Percentiles rank a stretch among this genome's conserved stretches.
phyloP scores from a whole-genome alignment of 2,113 vertebrate genomes.

The Phoenicopterus ruber region DNA sequence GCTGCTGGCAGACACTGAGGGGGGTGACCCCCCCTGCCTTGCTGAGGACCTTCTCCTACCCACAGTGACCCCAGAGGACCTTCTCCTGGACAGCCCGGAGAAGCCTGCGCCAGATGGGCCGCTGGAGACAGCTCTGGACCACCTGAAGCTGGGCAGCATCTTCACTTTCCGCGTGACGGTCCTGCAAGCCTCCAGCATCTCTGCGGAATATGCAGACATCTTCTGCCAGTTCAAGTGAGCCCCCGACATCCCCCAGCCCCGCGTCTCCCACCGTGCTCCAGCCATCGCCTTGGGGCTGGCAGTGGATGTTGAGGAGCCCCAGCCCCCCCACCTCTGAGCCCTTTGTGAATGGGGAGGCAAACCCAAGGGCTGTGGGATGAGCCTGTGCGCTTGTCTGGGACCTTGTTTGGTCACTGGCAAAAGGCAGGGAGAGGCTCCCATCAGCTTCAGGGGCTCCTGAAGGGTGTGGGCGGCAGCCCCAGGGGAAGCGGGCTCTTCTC shows the following conservation, averaged over 20 bases:
- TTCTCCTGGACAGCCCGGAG: constrained; percentile 76
- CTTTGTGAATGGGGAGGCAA: neutral
- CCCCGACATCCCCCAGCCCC: neutral
- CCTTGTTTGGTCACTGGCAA: neutral
- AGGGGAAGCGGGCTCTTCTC: neutral
- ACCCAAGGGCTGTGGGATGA: neutral
- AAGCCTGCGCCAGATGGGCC: constrained; percentile 77
- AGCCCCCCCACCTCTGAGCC: neutral
- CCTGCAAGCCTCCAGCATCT: constrained; percentile 95
- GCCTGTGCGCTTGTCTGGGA: neutral
- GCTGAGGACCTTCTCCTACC: neutral
- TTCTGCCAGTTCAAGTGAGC: constrained; percentile 99
- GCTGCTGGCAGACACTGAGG: neutral
- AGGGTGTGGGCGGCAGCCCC: neutral
- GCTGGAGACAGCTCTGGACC: constrained; percentile 78
- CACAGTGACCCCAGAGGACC: constrained; percentile 77
- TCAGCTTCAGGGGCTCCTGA: neutral
- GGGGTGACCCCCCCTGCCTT: neutral
- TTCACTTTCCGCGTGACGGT: constrained; percentile 97
- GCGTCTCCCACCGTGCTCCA: neutral
- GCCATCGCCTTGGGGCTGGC: neutral
- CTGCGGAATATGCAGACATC: constrained; percentile 94
- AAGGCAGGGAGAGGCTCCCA: neutral
- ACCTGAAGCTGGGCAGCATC: constrained; percentile 86
- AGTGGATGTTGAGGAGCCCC: fast-evolving